A percentile compares a stretch with the other conserved stretches of the same genome.
Conservation (phyloP, 2,113 vertebrate genomes). For the Hippocampus zosterae region DNA sequence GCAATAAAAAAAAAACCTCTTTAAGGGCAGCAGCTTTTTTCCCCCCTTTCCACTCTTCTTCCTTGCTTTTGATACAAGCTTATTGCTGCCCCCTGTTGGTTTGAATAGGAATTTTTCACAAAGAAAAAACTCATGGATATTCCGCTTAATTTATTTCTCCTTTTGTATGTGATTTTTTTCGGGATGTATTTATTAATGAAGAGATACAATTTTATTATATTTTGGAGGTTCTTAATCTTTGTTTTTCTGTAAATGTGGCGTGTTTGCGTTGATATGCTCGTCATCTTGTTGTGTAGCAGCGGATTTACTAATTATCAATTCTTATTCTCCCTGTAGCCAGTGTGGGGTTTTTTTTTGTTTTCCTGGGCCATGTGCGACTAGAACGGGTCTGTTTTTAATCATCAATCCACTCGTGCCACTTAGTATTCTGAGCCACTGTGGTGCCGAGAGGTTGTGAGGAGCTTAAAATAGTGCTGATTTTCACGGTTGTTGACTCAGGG, state of each 20-base stretch:
- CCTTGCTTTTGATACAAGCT: constrained; percentile 5
- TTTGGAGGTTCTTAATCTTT: constrained; percentile 30
- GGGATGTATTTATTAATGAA: constrained; percentile 76
- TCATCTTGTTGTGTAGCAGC: constrained; percentile 55
- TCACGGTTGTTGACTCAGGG: constrained; percentile 70
- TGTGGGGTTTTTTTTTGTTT: constrained; percentile 2
- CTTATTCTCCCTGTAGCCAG: constrained; percentile 34
- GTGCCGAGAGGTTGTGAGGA: constrained; percentile 9
- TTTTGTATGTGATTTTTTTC: constrained; percentile 53
- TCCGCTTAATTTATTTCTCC: constrained; percentile 70
- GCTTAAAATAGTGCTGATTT: constrained; percentile 33
- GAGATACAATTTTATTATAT: constrained; percentile 70
- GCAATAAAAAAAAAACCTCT: constrained; percentile 17
- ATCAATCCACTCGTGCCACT: constrained; percentile 48
- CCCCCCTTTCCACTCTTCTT: not conserved
- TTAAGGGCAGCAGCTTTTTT: constrained; percentile 28
- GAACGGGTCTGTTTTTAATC: constrained; percentile 28
- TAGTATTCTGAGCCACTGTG: constrained; percentile 63
- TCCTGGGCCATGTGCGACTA: constrained; percentile 29
- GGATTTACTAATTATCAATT: constrained; percentile 34
- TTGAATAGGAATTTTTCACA: constrained; percentile 51
- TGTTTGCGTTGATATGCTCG: constrained; percentile 50
- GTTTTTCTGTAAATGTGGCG: constrained; percentile 61
- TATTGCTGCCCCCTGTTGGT: constrained; percentile 52
- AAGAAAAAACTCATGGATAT: constrained; percentile 37